Conservation (phyloP, 2,888 invertebrate genomes). For the Noctua janthina region DNA sequence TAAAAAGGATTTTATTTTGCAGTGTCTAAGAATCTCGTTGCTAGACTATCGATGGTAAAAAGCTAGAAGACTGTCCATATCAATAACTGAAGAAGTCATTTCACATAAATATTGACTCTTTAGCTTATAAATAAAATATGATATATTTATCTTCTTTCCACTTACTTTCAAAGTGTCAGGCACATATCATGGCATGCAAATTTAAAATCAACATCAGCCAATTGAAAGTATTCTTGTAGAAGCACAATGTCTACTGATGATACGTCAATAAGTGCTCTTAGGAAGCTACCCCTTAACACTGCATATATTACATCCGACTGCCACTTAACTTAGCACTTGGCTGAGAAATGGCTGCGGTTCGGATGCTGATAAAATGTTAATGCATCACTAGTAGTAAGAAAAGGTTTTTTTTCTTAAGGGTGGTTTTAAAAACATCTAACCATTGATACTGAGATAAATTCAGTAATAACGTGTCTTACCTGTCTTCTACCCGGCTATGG, state of each 20-base stretch:
- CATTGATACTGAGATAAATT: neutral
- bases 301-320: slow-evolving; percentile 33
- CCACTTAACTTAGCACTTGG: slow-evolving; percentile 36
- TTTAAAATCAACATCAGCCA: slow-evolving; percentile 35
- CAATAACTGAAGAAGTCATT: neutral
- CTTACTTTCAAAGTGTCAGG: slow-evolving; percentile 20
- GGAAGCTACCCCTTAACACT: slow-evolving; percentile 29
- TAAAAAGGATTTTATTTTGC: neutral
- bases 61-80: neutral
- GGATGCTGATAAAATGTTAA: slow-evolving; percentile 16
- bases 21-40: neutral
- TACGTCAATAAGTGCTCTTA: slow-evolving; percentile 23
- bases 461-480: neutral
- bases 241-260: slow-evolving; percentile 17
- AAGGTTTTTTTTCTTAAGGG: neutral
- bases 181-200: slow-evolving; percentile 26
- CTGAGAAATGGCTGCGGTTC: slow-evolving; percentile 14
- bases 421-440: no score
- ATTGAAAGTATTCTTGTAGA: slow-evolving; percentile 1
- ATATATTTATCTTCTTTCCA: slow-evolving; percentile 13
- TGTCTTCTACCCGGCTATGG: neutral
- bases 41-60: neutral
- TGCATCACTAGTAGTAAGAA: neutral
- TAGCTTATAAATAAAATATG: neutral
- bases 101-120: neutral